Evolutionary conservation across 2,113 vertebrate genomes (phyloP), one percentile per base, ranked within the genome.

Genomic region (Sorex fumeus): DNA sequence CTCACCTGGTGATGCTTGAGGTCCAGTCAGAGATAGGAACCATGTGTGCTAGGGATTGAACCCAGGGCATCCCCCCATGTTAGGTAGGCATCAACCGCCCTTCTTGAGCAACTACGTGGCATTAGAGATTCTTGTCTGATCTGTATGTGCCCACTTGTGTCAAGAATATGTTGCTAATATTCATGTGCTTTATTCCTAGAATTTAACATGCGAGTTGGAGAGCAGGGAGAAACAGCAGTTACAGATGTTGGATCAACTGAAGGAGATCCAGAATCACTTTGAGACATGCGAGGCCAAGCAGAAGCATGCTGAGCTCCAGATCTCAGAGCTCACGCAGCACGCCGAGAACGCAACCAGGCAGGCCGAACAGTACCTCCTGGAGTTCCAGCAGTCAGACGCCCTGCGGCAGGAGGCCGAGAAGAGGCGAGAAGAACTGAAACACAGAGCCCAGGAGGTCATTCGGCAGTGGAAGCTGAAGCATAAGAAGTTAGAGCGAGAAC

Each of bases 391-490:
- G 87, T 97, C 97, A 2, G 99, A 99, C 93, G 95, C 96, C 13
- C 97, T 98, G 93, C 97, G 98, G 45, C 96, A 97, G 82, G 98
- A 99, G 82, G 98, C 67, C 7, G 98, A 98, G 57, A 98, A 97
- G 97, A 99, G 97, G 96, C 98, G 97, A 93, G 98, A 99, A 34
- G 98, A 99, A 71, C 91, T 99, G 96, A 99, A 98, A 91, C 47
- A 88, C 72, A 99, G 98, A 95, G 99, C 99, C 32, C 99, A 99
- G 92, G 99, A 99, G 86, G 96, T 98, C 12, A 97, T 99, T 80
- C 97, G 97, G 64, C 98, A 99, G 1, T 99, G 99, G 99, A 99
- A 98, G 96, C 8, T 98, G 45, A 99, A 98, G 94, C 98, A 98
- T 96, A 98, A 97, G 97, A 98, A 98, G 93, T 90, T 99, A 95